Evolutionary conservation across 2,888 invertebrate species (phyloP).

Genomic region (Polymixis flavicincta): DNA sequence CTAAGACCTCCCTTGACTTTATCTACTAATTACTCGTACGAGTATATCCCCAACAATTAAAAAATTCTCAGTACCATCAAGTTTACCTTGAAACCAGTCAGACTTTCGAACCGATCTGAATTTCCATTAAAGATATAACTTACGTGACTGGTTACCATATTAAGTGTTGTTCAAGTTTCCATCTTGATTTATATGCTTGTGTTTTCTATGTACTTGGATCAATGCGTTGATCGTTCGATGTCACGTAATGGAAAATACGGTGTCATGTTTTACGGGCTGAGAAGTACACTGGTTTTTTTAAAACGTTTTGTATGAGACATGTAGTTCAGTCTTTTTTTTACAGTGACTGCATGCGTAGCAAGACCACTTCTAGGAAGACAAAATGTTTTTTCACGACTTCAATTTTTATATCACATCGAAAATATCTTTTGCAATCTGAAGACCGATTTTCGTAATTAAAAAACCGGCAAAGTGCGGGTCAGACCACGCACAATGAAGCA

Average conservation of each 20-base stretch:
- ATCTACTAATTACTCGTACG: background rate
- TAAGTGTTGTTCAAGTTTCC: conserved; percentile 71
- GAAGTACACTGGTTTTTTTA: conserved; percentile 17
- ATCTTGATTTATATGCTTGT: conserved; percentile 68
- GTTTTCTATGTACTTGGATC: conserved; percentile 53
- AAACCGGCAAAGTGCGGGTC: too few relatives aligned
- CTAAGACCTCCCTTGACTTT: conserved; percentile 1
- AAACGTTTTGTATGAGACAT: background rate
- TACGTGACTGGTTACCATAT: conserved; percentile 73
- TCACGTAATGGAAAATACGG: conserved; percentile 63
- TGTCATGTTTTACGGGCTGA: conserved; percentile 36
- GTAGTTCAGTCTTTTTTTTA: background rate
- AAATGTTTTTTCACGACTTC: background rate
- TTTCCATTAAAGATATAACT: conserved; percentile 41
- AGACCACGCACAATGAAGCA: too few relatives aligned
- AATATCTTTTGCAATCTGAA: too few relatives aligned
- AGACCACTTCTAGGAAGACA: background rate
- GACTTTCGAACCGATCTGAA: conserved; percentile 57
- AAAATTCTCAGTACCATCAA: conserved; percentile 18
- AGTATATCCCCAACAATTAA: conserved; percentile 32
- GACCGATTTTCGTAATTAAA: background rate
- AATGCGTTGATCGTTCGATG: conserved; percentile 49
- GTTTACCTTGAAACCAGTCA: conserved; percentile 47
- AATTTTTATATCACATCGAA: background rate
- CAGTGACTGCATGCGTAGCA: background rate